Base-by-base conservation (phyloP, 2,888 invertebrate genomes). In the Platycheirus albimanus region DNA sequence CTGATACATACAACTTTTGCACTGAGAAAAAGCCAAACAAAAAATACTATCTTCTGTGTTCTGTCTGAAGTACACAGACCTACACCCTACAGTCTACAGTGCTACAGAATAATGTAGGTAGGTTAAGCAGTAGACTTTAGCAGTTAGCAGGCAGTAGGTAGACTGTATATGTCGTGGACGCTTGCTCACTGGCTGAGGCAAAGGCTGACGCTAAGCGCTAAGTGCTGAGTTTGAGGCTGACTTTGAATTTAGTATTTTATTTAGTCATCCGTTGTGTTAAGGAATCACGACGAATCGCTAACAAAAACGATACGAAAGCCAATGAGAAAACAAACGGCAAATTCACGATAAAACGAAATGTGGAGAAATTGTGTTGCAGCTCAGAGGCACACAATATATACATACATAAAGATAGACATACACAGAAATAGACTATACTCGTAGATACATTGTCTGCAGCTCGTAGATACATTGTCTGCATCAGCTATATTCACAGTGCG, bases 21-120 rank as follows among this genome's bases (percentile, higher is more conserved):
- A 80, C 80, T 80, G 80, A 41, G 41, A 80, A 80, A 80, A 78
- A 56, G 67, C 63, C 61, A 76, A 77, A 66, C 67, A 33, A 72
- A 64, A 79, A 54, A 67, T 38, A 24, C 24, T n/a, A n/a, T n/a
- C n/a, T n/a, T n/a, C n/a, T 24, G 5, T 24, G 24, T 67, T 54
- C 51, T 58, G 61, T 76, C 61, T 61, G 38, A 63, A 69, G 69
- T 63, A 47, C 36, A 43, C n/a, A 19, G 52, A 52, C 33, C 36
- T 54, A 54, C 33, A 54, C 54, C 51, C 51, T 51, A 54, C 36
- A 54, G 33, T 33, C 51, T 51, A 54, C 36, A 54, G 33, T 33
- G 2, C 51, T 17, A 33, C 15, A 54, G 36, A 54, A 52, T 30
- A 52, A 54, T 36, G n/a, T 36, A 20, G 10, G 30, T 52, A 17